A percentile compares a stretch with the other conserved stretches of the same genome.
phyloP scores from a whole-genome alignment of 2,888 invertebrate species.

The Drosophila helvetica region DNA sequence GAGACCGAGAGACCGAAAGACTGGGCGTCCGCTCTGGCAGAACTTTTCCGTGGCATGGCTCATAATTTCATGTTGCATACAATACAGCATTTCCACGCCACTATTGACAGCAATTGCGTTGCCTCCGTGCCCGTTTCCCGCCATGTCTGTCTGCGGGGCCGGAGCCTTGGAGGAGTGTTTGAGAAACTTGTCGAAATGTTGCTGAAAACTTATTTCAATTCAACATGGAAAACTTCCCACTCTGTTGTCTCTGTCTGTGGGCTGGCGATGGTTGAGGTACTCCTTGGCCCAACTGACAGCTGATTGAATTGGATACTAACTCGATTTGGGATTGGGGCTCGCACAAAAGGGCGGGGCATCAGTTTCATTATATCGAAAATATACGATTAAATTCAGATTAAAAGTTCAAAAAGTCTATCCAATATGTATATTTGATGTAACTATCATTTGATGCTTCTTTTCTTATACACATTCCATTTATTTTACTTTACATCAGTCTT shows the following conservation, averaged over 20 bases:
- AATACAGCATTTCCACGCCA: slow-evolving; percentile 55
- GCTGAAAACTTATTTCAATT: slow-evolving; percentile 52
- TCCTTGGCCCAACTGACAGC: slow-evolving; percentile 16
- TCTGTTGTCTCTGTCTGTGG: background rate
- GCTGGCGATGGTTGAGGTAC: background rate
- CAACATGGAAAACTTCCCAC: slow-evolving; percentile 56
- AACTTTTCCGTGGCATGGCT: slow-evolving; percentile 29
- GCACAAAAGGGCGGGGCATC: too few species aligned
- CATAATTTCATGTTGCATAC: slow-evolving; percentile 72
- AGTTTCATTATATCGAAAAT: too few species aligned
- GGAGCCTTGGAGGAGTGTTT: slow-evolving; percentile 38
- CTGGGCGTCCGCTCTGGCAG: slow-evolving; percentile 29
- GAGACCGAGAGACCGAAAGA: too few species aligned
- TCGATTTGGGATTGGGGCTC: slow-evolving; percentile 5
- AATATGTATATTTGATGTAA: too few species aligned
- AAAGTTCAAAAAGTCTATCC: too few species aligned
- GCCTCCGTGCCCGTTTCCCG: slow-evolving; percentile 7
- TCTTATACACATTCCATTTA: background rate
- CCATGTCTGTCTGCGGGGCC: background rate
- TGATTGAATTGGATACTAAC: slow-evolving; percentile 55
- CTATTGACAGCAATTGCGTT: slow-evolving; percentile 76
- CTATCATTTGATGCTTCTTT: background rate
- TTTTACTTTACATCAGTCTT: background rate
- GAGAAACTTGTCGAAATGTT: slow-evolving; percentile 59
- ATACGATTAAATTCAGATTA: too few species aligned